Percentiles rank a stretch among this genome's conserved stretches.
Conservation (phyloP, 2,797 vertebrate species). For the Nothura maculosa region DNA sequence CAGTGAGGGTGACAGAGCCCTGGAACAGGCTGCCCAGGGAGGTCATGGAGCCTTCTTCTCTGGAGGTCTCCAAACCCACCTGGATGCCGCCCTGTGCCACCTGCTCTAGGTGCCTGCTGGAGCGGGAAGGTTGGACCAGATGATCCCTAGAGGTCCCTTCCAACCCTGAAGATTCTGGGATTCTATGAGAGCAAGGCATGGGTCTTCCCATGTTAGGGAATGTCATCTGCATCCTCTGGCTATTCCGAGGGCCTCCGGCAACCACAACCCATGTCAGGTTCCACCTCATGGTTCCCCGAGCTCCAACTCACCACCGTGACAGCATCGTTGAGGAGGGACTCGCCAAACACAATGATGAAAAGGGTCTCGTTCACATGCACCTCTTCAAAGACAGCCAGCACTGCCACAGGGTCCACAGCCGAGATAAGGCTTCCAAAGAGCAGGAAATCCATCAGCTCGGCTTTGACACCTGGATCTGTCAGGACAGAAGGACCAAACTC, state of each 20-base stretch:
- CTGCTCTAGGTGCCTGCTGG: too few relatives aligned
- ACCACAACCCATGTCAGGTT: not conserved
- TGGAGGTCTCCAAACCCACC: too few relatives aligned
- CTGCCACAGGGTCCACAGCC: conserved; percentile 94
- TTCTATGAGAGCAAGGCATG: not conserved
- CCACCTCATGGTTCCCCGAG: not conserved
- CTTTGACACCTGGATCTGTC: conserved; percentile 88
- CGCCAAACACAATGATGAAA: conserved; percentile 97
- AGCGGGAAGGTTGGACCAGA: too few relatives aligned
- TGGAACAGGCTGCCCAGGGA: too few relatives aligned
- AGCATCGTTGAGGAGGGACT: conserved; percentile 94
- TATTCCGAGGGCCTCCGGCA: not conserved
- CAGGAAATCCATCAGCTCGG: conserved; percentile 94
- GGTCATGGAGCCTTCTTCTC: too few relatives aligned
- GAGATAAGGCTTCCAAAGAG: conserved; percentile 95
- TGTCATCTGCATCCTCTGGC: not conserved
- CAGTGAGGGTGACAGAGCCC: too few relatives aligned
- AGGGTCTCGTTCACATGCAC: conserved; percentile 95
- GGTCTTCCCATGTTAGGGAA: not conserved
- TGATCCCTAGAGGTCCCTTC: too few relatives aligned
- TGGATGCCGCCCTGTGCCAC: too few relatives aligned
- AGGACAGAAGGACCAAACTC: conserved; percentile 24
- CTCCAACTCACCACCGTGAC: conserved; percentile 93
- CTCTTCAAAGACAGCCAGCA: conserved; percentile 95
- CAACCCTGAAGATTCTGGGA: too few relatives aligned